Conservation (phyloP, 2,888 invertebrate species). For the Linyphia triangularis region DNA sequence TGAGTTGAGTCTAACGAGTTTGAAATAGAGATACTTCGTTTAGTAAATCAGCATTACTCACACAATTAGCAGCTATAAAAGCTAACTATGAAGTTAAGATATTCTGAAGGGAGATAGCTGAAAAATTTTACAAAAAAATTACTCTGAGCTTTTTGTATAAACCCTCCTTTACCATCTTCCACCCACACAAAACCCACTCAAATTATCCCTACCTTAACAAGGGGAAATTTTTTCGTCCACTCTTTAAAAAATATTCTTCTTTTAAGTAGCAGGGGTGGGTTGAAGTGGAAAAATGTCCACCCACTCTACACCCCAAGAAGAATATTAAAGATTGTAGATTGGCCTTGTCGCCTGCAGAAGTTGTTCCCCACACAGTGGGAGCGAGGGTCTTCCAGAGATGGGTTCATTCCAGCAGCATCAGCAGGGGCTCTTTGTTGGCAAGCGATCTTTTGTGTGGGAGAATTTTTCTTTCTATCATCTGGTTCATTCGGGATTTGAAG, state of each 20-base stretch:
- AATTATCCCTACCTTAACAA: background rate
- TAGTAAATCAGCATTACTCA: too few relatives aligned
- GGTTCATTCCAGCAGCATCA: slow-evolving; percentile 2
- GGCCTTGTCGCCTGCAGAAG: slow-evolving; percentile 36
- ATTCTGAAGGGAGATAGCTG: too few relatives aligned
- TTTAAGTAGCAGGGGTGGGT: background rate
- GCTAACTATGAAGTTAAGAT: too few relatives aligned
- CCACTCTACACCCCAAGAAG: background rate
- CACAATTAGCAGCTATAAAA: too few relatives aligned
- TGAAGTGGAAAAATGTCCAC: too few relatives aligned
- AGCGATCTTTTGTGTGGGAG: background rate
- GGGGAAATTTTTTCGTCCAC: background rate
- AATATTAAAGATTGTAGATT: slow-evolving; percentile 33
- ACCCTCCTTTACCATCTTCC: too few relatives aligned
- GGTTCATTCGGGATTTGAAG: background rate
- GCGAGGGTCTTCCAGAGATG: slow-evolving; percentile 1
- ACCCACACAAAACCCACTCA: background rate
- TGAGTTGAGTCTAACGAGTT: too few relatives aligned
- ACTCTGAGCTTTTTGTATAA: too few relatives aligned
- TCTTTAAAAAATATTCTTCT: background rate
- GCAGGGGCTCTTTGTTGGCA: slow-evolving; percentile 10
- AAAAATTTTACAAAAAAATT: too few relatives aligned
- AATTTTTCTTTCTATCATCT: too few relatives aligned
- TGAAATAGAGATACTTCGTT: too few relatives aligned
- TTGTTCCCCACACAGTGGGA: background rate